phyloP scores from a whole-genome alignment of 2,888 invertebrate genomes.

The Spisula subtruncata region DNA sequence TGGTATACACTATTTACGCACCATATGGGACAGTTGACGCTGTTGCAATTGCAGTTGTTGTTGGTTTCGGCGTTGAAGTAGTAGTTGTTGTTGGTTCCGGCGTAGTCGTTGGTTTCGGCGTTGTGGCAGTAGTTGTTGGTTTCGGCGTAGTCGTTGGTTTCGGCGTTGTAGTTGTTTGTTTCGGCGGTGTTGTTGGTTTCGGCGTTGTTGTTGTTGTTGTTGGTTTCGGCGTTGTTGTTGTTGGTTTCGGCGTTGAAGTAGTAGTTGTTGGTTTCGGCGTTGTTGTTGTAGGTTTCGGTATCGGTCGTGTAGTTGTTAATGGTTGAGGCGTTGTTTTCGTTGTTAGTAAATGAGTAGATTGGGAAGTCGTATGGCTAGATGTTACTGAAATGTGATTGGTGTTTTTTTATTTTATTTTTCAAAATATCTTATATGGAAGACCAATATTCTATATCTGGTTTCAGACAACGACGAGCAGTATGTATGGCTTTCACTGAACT shows the following conservation, averaged over 20 bases:
- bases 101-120: neutral
- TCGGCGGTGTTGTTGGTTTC: neutral
- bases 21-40: neutral
- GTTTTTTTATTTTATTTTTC: too few relatives aligned
- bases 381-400: too few relatives aligned
- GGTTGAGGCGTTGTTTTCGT: neutral
- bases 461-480: too few relatives aligned
- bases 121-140: too few relatives aligned
- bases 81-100: neutral
- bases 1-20: too few relatives aligned
- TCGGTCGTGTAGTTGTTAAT: neutral
- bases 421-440: too few relatives aligned
- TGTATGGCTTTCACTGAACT: too few relatives aligned
- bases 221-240: neutral
- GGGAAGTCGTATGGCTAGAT: neutral
- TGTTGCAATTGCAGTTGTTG: constrained; percentile 10
- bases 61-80: neutral
- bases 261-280: neutral
- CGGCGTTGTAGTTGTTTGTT: neutral
- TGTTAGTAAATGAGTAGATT: neutral
- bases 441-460: too few relatives aligned
- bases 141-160: neutral
- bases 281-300: neutral
- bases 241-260: neutral
- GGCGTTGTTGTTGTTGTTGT: neutral